These are phyloP conservation scores for Proterorhinus semilunaris DNA, from an alignment of 2,113 vertebrate genomes.

Conservation along the genomic window DNA sequence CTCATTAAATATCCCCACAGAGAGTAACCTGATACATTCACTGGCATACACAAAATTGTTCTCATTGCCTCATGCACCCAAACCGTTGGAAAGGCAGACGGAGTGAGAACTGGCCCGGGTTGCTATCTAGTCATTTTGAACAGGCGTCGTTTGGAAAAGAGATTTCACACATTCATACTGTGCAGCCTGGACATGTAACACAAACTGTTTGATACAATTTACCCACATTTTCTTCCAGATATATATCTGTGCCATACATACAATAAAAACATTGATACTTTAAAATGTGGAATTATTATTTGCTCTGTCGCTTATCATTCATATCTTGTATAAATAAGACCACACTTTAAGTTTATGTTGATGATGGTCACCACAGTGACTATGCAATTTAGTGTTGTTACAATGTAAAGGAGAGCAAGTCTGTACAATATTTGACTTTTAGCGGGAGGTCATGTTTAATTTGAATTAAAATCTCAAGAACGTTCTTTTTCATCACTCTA, in stretches of 20 bases:
- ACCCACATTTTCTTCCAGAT: no score
- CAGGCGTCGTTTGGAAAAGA: neutral
- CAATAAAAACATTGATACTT: no score
- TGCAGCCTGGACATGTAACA: neutral
- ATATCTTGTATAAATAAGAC: no score
- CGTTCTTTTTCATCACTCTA: constrained; percentile 22
- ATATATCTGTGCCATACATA: no score
- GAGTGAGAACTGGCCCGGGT: neutral
- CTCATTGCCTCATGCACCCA: constrained; percentile 28
- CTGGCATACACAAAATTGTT: constrained; percentile 38
- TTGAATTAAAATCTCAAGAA: neutral
- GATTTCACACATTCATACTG: neutral
- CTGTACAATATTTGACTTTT: no score
- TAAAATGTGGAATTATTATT: no score
- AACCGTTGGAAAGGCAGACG: neutral
- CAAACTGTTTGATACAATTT: neutral
- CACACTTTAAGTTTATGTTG: no score
- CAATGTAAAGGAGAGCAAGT: no score
- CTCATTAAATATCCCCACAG: constrained; percentile 65
- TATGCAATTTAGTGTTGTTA: no score
- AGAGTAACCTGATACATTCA: constrained; percentile 47
- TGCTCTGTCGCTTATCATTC: no score
- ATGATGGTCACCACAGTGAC: no score
- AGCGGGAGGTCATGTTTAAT: neutral
- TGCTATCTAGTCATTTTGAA: neutral